Evolutionary conservation across 1,140 invertebrate genomes (phyloP), one percentile per base, ranked within the genome.

Genomic region (Apis cerana): DNA sequence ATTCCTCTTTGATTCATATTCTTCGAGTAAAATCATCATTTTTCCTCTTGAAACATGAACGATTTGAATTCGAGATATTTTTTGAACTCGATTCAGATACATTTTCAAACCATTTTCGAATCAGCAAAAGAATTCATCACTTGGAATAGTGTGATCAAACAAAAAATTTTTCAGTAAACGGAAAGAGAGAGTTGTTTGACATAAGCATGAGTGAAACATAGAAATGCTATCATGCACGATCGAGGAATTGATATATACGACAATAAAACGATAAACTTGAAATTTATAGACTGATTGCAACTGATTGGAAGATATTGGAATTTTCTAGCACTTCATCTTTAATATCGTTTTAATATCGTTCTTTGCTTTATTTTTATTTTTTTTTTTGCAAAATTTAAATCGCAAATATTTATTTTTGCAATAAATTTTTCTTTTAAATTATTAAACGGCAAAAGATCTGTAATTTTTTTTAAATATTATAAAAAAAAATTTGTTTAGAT

Each of bases 151-250:
- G 11, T 19, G 15, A 15, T 61, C 17, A 48, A 50, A n/a, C 3
- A 33, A 33, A 33, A 33, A 33, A n/a, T 70, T 58, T 59, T 59
- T 50, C 65, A 11, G 12, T 21, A 5, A 12, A 43, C 13, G 3
- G 17, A 33, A 33, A 33, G n/a, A 52, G 50, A 21, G 21, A 67
- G 15, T 33, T 50, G 67, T 21, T 70, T 50, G 70, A 79, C 54
- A 56, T 65, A 61, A 79, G 70, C 23, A 56, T 43, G 33, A 79
- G 56, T 52, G 12, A 19, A 50, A 17, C 3, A 12, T 11, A 50
- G 15, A 48, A 69, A 58, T 9, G 76, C 65, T n/a, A 48, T 70
- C 64, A 79, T 71, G 77, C 56, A 61, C 65, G 52, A 61, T 10
- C 76, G 17, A 58, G 8, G n/a, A 11, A 27, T 48, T 33, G 50